These are phyloP conservation scores for Martes martes DNA, from an alignment of 2,113 vertebrate species.

Conservation along the genomic window DNA sequence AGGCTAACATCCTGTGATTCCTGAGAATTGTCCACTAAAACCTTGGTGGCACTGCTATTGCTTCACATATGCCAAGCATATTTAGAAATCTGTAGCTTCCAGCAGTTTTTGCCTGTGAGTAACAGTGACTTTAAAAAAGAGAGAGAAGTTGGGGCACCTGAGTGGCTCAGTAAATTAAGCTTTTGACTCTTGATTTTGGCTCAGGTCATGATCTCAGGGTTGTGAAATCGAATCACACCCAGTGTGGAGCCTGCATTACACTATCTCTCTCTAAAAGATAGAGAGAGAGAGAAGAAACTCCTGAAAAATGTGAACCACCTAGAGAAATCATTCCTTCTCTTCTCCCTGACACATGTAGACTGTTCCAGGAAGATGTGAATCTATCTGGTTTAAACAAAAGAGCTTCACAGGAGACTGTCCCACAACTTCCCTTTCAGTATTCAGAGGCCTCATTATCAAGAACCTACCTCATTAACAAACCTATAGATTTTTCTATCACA, in stretches of 20 bases:
- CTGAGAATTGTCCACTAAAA: background rate
- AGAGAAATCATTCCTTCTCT: background rate
- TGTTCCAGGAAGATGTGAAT: background rate
- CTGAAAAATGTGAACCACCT: background rate
- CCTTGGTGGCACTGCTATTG: background rate
- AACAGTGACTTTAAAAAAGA: background rate
- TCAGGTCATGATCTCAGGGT: background rate
- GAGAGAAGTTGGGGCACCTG: background rate
- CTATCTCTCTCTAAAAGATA: background rate
- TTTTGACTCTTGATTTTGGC: background rate
- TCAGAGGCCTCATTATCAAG: background rate
- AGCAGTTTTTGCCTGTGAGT: background rate
- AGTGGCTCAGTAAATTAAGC: background rate
- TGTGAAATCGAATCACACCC: background rate
- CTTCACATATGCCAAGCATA: background rate
- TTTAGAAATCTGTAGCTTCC: background rate
- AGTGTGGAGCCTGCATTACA: background rate
- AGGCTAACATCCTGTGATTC: background rate
- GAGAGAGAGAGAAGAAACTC: background rate
- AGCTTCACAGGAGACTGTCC: background rate
- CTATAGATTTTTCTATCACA: background rate
- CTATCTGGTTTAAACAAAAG: background rate
- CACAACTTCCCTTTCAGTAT: background rate
- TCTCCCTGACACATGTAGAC: background rate
- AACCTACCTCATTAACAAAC: background rate